Evolutionary conservation across 2,113 vertebrate genomes (phyloP), one percentile per base, ranked within the genome.

Genomic region (Rhea americana): DNA sequence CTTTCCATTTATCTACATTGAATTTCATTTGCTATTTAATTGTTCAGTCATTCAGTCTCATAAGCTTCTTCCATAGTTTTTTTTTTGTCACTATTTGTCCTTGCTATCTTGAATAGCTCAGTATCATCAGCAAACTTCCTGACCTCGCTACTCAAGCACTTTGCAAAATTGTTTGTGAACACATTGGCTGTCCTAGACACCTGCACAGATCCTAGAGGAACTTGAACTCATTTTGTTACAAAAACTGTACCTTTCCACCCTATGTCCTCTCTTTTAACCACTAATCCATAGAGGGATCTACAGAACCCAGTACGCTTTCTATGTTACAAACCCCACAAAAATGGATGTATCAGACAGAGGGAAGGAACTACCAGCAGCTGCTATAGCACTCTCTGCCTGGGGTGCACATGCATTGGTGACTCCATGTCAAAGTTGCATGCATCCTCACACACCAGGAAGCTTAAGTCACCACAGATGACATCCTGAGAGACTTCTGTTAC

Each of bases 21-120:
- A 88, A 93, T 88, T 94, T 90, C 56, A 95, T 91, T 90, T 95
- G 88, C 82, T 83, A 88, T 58, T 91, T 94, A 93, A 91, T 94
- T 93, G 72, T 73, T 53, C 43, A 91, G 68, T 56, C 47, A 81
- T 37, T 93, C 76, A 83, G 65, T 59, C 16, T 95, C 39, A 39
- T 55, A 74, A 81, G 25, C 37, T 63, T 63, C 32, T 48, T 85
- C 80, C 71, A 13, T n/a, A 75, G 13, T 10, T 15, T 48, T 89
- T 91, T 77, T 85, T 89, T 93, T n/a, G 41, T 81, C 0, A 2
- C 65, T 78, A 37, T 47, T 82, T 94, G 72, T 73, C 68, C 55
- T 94, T 90, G 59, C 25, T 93, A 1, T 53, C 58, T 85, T 58
- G n/a, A 82, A 35, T 65, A 95, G 28, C 32, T 63, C 41, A 56